These are phyloP conservation scores for Ariopsis seemanni DNA, from an alignment of 2,113 vertebrate species.

Conservation along the genomic window DNA sequence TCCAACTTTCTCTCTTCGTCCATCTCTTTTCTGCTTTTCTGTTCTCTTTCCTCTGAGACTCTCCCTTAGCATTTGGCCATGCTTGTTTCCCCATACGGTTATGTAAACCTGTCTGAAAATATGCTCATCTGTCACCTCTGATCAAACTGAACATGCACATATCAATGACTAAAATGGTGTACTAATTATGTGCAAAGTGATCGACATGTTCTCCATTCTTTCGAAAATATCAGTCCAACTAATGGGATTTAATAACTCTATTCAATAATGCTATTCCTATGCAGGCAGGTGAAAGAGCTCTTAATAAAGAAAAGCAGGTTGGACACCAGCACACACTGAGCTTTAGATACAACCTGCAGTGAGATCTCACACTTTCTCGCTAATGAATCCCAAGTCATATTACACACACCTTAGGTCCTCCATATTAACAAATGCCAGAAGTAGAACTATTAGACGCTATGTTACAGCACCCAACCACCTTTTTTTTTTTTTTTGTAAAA, in stretches of 20 bases:
- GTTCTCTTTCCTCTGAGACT: conserved; percentile 8
- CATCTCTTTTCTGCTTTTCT: conserved; percentile 31
- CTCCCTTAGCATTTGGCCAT: not conserved
- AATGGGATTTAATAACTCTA: not conserved
- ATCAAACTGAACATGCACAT: conserved; percentile 14
- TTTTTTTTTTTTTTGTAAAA: not conserved
- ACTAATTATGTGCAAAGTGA: not conserved
- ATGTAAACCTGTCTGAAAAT: conserved; percentile 7
- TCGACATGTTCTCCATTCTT: not conserved
- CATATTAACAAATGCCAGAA: not conserved
- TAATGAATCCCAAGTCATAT: not conserved
- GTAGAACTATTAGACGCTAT: not conserved
- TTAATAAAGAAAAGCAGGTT: not conserved
- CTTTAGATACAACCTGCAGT: not conserved
- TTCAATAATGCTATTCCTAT: not conserved
- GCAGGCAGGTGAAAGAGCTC: not conserved
- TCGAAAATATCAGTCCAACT: not conserved
- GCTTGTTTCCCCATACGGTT: conserved; percentile 8
- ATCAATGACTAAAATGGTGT: not conserved
- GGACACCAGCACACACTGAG: not conserved
- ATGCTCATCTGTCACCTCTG: not conserved
- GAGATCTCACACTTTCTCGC: not conserved
- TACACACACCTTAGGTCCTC: not conserved
- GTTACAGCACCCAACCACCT: not conserved
- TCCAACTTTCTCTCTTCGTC: conserved; percentile 43